These are phyloP conservation scores for Pitangus sulphuratus DNA, from an alignment of 2,797 vertebrate species.

Conservation along the genomic window DNA sequence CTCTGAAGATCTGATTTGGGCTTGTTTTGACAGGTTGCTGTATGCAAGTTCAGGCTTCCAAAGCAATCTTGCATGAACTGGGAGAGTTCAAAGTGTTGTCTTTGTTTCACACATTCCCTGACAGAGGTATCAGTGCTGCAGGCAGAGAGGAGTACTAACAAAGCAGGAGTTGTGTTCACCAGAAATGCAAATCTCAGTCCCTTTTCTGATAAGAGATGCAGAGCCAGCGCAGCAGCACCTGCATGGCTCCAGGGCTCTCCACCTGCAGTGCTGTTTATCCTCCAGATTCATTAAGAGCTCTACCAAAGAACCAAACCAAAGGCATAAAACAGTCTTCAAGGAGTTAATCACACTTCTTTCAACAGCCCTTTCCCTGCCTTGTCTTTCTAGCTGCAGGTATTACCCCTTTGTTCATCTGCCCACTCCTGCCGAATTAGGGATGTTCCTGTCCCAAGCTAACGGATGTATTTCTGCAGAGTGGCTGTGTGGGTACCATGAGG, in stretches of 20 bases:
- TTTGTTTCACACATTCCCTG: background rate
- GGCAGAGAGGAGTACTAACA: background rate
- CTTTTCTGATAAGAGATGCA: background rate
- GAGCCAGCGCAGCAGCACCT: background rate
- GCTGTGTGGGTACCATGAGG: background rate
- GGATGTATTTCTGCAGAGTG: background rate
- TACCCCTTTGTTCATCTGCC: background rate
- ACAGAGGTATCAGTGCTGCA: background rate
- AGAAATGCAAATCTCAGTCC: background rate
- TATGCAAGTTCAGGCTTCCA: background rate
- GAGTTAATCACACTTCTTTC: background rate
- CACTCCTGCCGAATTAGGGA: background rate
- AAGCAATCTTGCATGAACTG: background rate
- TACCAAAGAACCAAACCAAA: background rate
- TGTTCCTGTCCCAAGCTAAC: background rate
- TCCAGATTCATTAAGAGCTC: background rate
- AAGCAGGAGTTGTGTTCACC: background rate
- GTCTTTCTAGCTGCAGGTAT: background rate
- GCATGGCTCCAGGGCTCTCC: background rate
- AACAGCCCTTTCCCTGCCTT: background rate
- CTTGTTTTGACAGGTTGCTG: background rate
- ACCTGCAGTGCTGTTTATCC: background rate
- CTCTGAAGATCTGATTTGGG: background rate
- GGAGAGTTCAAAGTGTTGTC: background rate
- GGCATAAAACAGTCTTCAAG: background rate